A percentile compares a stretch with the other conserved stretches of the same genome.
Conservation (phyloP, 2,888 invertebrate species). For the Rotaria magnacalcarata region DNA sequence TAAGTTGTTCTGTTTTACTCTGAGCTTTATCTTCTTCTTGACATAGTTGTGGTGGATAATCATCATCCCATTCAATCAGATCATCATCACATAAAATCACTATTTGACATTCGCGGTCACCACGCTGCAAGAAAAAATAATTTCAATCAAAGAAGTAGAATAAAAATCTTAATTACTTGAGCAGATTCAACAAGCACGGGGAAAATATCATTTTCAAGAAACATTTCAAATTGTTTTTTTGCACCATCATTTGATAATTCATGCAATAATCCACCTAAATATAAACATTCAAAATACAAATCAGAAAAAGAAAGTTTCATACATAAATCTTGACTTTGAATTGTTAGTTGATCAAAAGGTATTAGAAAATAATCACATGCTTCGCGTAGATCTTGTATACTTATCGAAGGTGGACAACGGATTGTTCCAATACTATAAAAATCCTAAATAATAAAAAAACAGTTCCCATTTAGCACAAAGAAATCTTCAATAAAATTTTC, state of each 20-base stretch:
- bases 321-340: slow-evolving; percentile 91
- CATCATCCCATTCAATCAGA: slow-evolving; percentile 92
- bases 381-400: slow-evolving; percentile 90
- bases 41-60: slow-evolving; percentile 96
- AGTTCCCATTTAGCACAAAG: no score
- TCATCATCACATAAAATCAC: slow-evolving; percentile 93
- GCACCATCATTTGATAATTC: slow-evolving; percentile 99
- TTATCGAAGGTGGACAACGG: slow-evolving; percentile 87
- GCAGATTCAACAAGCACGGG: slow-evolving; percentile 82
- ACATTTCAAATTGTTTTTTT: slow-evolving; percentile 87
- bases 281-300: background rate
- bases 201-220: slow-evolving; percentile 83
- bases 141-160: background rate
- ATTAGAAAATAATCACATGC: slow-evolving; percentile 96
- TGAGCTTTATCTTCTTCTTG: slow-evolving; percentile 66
- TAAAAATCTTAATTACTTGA: slow-evolving; percentile 54
- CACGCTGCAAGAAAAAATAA: slow-evolving; percentile 71
- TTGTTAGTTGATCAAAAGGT: slow-evolving; percentile 80
- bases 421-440: slow-evolving; percentile 86
- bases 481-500: no score
- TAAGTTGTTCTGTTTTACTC: slow-evolving; percentile 61
- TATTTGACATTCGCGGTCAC: slow-evolving; percentile 94
- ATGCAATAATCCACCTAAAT: slow-evolving; percentile 76
- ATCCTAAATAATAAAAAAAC: slow-evolving; percentile 62
- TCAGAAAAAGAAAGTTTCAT: slow-evolving; percentile 59